These are phyloP conservation scores for Meganola albula DNA, from an alignment of 2,888 invertebrate genomes.

Conservation along the genomic window DNA sequence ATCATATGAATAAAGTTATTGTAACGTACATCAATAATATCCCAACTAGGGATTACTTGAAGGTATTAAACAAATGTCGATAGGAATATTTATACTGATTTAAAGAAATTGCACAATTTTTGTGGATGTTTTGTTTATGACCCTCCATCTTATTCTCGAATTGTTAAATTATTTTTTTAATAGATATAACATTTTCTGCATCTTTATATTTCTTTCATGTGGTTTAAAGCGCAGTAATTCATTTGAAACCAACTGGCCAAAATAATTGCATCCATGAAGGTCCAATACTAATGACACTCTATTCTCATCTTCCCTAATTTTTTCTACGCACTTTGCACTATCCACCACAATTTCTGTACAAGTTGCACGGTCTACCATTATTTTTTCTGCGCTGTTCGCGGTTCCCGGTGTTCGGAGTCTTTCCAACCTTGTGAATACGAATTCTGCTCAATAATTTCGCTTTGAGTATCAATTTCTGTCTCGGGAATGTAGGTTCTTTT, in stretches of 20 bases:
- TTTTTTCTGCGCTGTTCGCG: no score
- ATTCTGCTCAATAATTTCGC: slow-evolving; percentile 16
- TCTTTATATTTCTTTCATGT: slow-evolving; percentile 17
- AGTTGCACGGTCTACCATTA: slow-evolving; percentile 7
- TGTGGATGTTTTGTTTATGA: no score
- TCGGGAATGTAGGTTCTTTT: slow-evolving; percentile 22
- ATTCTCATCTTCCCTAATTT: slow-evolving; percentile 1
- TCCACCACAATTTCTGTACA: slow-evolving; percentile 16
- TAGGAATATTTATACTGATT: no score
- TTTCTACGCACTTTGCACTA: slow-evolving; percentile 17
- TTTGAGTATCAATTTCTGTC: slow-evolving; percentile 21
- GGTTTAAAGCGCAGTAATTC: slow-evolving; percentile 17
- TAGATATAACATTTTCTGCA: slow-evolving; percentile 14
- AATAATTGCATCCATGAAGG: slow-evolving; percentile 20
- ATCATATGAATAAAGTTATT: no score
- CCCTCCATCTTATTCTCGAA: no score
- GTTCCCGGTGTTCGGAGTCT: slow-evolving; percentile 17
- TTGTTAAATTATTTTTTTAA: slow-evolving; percentile 14
- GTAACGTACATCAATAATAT: no score
- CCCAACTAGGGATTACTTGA: no score
- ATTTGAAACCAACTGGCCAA: slow-evolving; percentile 20
- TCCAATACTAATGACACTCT: slow-evolving; percentile 13
- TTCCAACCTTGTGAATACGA: slow-evolving; percentile 17
- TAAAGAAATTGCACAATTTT: no score
- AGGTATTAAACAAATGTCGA: no score